phyloP scores from a whole-genome alignment of 2,797 vertebrate genomes.

The Champsocephalus gunnari region DNA sequence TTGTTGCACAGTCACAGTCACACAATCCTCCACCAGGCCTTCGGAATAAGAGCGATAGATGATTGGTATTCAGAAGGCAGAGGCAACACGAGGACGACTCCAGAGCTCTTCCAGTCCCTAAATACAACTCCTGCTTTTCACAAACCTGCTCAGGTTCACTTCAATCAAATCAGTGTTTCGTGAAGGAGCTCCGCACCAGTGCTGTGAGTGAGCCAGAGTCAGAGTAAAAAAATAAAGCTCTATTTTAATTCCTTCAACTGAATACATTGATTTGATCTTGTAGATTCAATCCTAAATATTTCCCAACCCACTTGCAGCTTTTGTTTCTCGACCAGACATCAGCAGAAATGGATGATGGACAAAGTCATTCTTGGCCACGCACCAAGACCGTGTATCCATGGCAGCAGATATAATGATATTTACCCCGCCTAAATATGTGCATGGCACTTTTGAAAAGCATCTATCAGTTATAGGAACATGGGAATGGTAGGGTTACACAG shows the following conservation, averaged over 20 bases:
- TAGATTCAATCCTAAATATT: constrained; percentile 6
- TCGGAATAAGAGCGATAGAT: constrained; percentile 5
- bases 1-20: neutral
- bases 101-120: neutral
- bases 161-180: constrained; percentile 46
- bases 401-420: constrained; percentile 49
- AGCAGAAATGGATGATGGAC: constrained; percentile 45
- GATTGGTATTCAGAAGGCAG: constrained; percentile 43
- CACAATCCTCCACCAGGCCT: constrained; percentile 7
- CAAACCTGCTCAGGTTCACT: constrained; percentile 32
- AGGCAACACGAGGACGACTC: constrained; percentile 7
- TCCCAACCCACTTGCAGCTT: constrained; percentile 7
- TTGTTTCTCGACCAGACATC: constrained; percentile 29
- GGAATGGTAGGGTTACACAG: constrained; percentile 11
- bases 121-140: neutral
- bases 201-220: constrained; percentile 41
- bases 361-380: constrained; percentile 38
- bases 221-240: constrained; percentile 24
- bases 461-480: constrained; percentile 30
- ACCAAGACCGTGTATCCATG: constrained; percentile 44
- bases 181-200: constrained; percentile 43
- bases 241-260: neutral
- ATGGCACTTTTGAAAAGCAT: constrained; percentile 31
- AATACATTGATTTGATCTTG: constrained; percentile 36
- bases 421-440: constrained; percentile 47